phyloP scores from a whole-genome alignment of 2,797 vertebrate genomes.

The Chaenodraco wilsoni region DNA sequence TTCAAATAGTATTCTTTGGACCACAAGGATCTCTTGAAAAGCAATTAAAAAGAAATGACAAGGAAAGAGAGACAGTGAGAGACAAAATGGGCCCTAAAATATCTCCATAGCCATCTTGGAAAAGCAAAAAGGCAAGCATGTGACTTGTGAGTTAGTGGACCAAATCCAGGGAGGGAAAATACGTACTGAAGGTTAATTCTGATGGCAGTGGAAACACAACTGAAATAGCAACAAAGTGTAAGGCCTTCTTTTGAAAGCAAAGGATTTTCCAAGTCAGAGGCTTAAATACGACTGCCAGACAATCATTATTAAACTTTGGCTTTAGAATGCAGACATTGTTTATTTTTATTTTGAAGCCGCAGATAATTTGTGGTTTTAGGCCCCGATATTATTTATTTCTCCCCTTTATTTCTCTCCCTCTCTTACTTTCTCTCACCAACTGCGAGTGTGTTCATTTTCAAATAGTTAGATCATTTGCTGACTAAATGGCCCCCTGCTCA shows the following conservation, averaged over 20 bases:
- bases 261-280: constrained; percentile 51
- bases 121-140: constrained; percentile 65
- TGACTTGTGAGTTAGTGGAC: constrained; percentile 67
- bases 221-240: constrained; percentile 63
- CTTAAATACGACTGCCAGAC: constrained; percentile 49
- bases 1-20: constrained; percentile 70
- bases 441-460: constrained; percentile 10
- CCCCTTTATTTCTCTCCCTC: constrained; percentile 41
- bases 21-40: constrained; percentile 78
- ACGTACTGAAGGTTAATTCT: constrained; percentile 63
- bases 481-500: constrained; percentile 36
- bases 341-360: background rate
- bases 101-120: constrained; percentile 65
- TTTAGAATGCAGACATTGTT: constrained; percentile 41
- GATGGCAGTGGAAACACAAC: constrained; percentile 76
- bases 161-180: constrained; percentile 71
- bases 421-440: constrained; percentile 19
- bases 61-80: constrained; percentile 64
- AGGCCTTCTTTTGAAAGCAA: constrained; percentile 51
- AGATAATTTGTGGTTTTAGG: constrained; percentile 37
- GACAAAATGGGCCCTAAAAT: constrained; percentile 67
- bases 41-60: constrained; percentile 73
- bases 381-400: constrained; percentile 37
- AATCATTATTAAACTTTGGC: constrained; percentile 50
- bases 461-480: constrained; percentile 55